Percentiles rank a stretch among this genome's conserved stretches.
Conservation (phyloP, 2,888 invertebrate species). For the Thymelicus sylvestris region DNA sequence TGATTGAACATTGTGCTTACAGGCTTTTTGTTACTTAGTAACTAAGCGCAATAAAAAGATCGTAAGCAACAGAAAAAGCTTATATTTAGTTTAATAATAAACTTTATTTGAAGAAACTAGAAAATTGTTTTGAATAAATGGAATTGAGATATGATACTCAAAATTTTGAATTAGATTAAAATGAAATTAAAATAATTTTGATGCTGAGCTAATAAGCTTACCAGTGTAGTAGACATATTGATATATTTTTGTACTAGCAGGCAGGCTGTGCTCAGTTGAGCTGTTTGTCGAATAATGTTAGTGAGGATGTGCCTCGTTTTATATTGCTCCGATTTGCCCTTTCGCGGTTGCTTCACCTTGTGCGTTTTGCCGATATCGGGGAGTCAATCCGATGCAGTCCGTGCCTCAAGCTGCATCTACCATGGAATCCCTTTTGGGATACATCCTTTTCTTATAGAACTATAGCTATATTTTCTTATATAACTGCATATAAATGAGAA, state of each 20-base stretch:
- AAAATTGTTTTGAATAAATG: too few species aligned
- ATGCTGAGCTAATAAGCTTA: slow-evolving; percentile 55
- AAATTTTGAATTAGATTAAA: background rate
- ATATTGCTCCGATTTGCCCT: slow-evolving; percentile 82
- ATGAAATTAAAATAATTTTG: background rate
- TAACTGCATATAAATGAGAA: too few species aligned
- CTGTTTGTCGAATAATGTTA: slow-evolving; percentile 73
- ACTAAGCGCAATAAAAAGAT: too few species aligned
- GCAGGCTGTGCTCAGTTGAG: slow-evolving; percentile 63
- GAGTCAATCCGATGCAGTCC: slow-evolving; percentile 61
- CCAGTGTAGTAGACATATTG: slow-evolving; percentile 66
- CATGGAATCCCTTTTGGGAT: slow-evolving; percentile 39
- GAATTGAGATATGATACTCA: too few species aligned
- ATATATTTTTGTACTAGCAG: slow-evolving; percentile 51
- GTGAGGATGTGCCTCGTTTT: slow-evolving; percentile 80
- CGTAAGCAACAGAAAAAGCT: too few species aligned
- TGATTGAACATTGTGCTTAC: background rate
- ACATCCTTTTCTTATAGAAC: slow-evolving; percentile 7
- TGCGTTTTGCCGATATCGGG: slow-evolving; percentile 67
- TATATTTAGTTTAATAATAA: too few species aligned
- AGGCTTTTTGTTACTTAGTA: too few species aligned
- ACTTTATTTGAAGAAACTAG: too few species aligned
- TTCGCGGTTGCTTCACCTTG: slow-evolving; percentile 83
- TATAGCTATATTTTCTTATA: too few species aligned
- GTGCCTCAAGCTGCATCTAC: slow-evolving; percentile 53